Percentiles rank a stretch among this genome's conserved stretches.
phyloP scores from a whole-genome alignment of 2,888 invertebrate species.

The Stenodema calcarata region DNA sequence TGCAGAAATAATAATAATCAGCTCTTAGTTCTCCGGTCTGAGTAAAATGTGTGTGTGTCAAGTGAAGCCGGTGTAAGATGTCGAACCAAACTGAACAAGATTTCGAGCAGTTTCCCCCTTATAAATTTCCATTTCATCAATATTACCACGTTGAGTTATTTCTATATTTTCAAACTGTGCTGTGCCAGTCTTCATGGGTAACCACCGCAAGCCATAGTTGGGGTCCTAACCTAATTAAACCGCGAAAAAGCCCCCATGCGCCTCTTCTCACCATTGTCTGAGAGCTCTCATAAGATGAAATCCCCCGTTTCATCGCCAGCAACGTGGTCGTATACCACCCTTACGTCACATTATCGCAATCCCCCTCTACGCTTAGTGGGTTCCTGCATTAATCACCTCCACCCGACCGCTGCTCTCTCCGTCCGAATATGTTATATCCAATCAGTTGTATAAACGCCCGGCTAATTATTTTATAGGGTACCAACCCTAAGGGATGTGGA shows the following conservation, averaged over 20 bases:
- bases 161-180: too few species aligned
- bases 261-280: background rate
- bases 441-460: background rate
- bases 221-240: background rate
- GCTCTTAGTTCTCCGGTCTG: too few species aligned
- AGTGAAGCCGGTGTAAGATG: too few species aligned
- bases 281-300: background rate
- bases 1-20: too few species aligned
- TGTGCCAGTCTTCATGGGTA: slow-evolving; percentile 4
- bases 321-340: background rate
- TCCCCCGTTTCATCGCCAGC: background rate
- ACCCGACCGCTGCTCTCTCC: background rate
- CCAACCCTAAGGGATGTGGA: background rate
- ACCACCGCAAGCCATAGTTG: background rate
- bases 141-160: too few species aligned
- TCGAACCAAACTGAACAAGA: too few species aligned
- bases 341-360: background rate
- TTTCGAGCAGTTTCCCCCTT: too few species aligned
- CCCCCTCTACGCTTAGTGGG: background rate
- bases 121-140: too few species aligned
- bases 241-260: slow-evolving; percentile 4
- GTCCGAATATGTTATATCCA: background rate
- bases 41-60: too few species aligned
- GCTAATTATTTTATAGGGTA: background rate
- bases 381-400: background rate